Conservation (phyloP, 1,140 invertebrate species). For the roundworm (Caenorhabditis elegans) region DNA sequence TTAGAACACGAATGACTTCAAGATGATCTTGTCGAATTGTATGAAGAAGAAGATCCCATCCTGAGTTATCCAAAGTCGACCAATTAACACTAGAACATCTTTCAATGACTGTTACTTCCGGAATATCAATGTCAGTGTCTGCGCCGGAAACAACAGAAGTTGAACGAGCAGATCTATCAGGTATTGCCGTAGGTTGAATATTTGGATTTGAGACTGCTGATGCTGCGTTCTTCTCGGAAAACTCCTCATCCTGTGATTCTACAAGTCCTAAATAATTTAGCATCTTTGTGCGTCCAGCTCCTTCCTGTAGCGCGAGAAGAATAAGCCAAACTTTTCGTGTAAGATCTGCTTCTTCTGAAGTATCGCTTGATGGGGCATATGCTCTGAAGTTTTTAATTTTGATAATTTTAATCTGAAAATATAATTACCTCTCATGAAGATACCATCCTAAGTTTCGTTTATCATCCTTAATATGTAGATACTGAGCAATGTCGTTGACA, state of each 20-base stretch:
- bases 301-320: background rate
- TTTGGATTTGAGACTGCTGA: background rate
- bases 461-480: background rate
- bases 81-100: background rate
- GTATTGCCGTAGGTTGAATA: background rate
- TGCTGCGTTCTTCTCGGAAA: background rate
- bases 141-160: background rate
- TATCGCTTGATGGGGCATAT: background rate
- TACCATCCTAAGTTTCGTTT: conserved; percentile 10
- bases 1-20: background rate
- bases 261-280: background rate
- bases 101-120: background rate
- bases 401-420: no score
- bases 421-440: background rate
- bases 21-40: background rate
- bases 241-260: background rate
- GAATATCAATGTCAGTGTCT: background rate
- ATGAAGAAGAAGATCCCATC: background rate
- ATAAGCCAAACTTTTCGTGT: background rate
- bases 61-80: background rate
- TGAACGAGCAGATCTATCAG: background rate
- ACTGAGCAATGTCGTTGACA: background rate
- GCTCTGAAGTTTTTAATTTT: background rate
- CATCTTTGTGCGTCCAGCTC: background rate
- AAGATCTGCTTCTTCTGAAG: background rate